Conservation (phyloP, 2,113 vertebrate genomes). For the Cochlearius cochlearius region DNA sequence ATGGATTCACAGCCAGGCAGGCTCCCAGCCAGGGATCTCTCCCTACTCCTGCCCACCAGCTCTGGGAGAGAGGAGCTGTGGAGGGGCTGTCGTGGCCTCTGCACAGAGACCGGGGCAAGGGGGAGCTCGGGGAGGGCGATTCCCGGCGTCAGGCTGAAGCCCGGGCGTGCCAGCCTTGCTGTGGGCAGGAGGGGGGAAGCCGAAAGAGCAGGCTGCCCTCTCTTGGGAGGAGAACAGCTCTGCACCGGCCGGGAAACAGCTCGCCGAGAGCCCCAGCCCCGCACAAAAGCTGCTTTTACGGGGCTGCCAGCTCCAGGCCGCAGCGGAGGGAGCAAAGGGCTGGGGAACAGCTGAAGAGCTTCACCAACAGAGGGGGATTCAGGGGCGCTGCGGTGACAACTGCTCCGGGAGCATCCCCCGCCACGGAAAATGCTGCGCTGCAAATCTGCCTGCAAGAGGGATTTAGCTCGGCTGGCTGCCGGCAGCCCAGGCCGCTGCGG, state of each 20-base stretch:
- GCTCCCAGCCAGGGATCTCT: neutral
- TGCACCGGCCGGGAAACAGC: neutral
- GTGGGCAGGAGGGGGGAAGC: neutral
- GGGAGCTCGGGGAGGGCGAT: neutral
- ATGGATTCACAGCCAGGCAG: neutral
- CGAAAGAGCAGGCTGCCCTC: slow-evolving; percentile 12
- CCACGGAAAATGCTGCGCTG: neutral
- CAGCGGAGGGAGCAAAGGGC: neutral
- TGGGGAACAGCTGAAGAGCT: neutral
- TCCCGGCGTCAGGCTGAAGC: neutral
- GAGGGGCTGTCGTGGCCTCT: neutral
- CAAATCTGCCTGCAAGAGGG: neutral
- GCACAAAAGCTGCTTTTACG: neutral
- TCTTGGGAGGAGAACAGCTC: neutral
- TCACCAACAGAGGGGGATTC: neutral
- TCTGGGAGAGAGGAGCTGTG: neutral
- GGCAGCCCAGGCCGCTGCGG: neutral
- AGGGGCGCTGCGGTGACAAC: neutral
- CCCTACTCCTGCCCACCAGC: neutral
- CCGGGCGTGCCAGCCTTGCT: neutral
- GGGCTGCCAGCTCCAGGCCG: neutral
- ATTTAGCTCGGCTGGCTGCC: neutral
- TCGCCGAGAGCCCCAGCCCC: neutral
- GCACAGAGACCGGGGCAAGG: rapidly evolving
- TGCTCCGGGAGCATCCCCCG: neutral